Evolutionary conservation across 1,140 invertebrate genomes (phyloP).

Genomic region (Brachystomella parvula): DNA sequence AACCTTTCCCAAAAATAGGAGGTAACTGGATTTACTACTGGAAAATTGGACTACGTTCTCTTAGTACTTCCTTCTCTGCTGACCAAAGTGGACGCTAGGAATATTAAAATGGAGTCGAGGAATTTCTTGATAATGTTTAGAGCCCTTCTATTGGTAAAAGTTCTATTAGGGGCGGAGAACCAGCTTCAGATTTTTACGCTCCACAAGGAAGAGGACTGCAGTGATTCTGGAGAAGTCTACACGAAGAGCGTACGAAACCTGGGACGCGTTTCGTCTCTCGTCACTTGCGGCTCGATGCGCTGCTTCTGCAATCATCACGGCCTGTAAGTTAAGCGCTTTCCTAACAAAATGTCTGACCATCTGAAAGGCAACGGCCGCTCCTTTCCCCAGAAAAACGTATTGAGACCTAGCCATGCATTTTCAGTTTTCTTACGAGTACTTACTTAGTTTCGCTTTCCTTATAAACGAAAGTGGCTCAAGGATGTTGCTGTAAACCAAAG

Average conservation of each 20-base stretch:
- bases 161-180: constrained; percentile 19
- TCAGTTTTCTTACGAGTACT: background rate
- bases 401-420: too few relatives aligned
- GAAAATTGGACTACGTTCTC: too few relatives aligned
- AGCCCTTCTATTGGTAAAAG: too few relatives aligned
- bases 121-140: too few relatives aligned
- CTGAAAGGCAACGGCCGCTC: too few relatives aligned
- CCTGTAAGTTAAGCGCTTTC: background rate
- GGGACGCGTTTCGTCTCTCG: background rate
- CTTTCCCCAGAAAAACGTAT: too few relatives aligned
- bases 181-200: constrained; percentile 41
- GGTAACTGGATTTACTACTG: too few relatives aligned
- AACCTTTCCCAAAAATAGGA: too few relatives aligned
- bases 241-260: background rate
- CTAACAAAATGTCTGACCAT: too few relatives aligned
- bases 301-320: constrained; percentile 46
- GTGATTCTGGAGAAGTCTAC: constrained; percentile 8
- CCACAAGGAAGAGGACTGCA: constrained; percentile 33
- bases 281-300: constrained; percentile 44
- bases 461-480: background rate
- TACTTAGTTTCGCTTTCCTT: background rate
- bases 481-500: background rate
- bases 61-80: too few relatives aligned
- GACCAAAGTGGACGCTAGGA: too few relatives aligned
- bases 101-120: too few relatives aligned